Percentiles rank a stretch among this genome's conserved stretches.
These are phyloP conservation scores for Steromphala cineraria DNA, from an alignment of 2,888 invertebrate genomes.

Conservation along the genomic window DNA sequence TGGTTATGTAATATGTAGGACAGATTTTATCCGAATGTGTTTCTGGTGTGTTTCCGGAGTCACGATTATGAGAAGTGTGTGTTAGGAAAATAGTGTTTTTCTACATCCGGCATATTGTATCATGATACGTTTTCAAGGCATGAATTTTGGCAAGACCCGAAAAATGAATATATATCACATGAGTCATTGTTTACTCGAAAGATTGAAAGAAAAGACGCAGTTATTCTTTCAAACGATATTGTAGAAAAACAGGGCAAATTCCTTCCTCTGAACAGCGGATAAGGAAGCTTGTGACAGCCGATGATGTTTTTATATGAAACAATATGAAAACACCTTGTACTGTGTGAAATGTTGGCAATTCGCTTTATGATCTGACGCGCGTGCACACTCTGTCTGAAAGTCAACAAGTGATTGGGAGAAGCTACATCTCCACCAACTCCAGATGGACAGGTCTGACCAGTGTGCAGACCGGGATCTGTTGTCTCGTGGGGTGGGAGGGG, in stretches of 20 bases:
- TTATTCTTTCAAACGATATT: too few species aligned
- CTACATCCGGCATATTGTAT: too few species aligned
- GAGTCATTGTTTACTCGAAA: background rate
- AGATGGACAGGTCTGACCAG: background rate
- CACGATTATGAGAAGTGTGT: too few species aligned
- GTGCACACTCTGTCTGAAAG: background rate
- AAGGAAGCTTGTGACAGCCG: too few species aligned
- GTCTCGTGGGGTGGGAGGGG: background rate
- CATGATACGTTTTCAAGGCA: too few species aligned
- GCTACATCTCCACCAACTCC: background rate
- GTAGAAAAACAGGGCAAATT: too few species aligned
- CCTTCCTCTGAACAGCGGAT: too few species aligned
- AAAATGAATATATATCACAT: background rate
- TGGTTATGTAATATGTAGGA: too few species aligned
- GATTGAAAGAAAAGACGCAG: too few species aligned
- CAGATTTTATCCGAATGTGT: too few species aligned
- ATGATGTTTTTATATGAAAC: background rate
- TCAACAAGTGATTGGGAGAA: background rate
- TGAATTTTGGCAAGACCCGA: background rate
- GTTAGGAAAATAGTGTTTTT: too few species aligned
- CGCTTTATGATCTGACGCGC: slow-evolving; percentile 13
- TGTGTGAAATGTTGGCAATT: background rate
- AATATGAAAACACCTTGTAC: slow-evolving; percentile 9
- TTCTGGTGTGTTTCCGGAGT: too few species aligned
- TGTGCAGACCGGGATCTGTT: background rate